These are phyloP conservation scores for Lepeophtheirus nordmannii DNA, from an alignment of 2,888 invertebrate genomes.

Conservation along the genomic window DNA sequence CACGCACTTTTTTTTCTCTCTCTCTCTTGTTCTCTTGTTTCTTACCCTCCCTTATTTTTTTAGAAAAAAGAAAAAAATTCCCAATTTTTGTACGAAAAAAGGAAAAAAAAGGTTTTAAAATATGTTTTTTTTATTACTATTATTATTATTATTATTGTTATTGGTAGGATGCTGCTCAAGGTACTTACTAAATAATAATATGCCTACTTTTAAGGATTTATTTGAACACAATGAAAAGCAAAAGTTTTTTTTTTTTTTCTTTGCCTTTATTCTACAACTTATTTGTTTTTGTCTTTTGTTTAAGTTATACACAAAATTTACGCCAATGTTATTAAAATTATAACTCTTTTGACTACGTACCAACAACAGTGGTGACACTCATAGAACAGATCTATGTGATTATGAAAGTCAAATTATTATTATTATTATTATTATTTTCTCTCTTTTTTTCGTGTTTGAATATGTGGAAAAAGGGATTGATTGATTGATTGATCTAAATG, in stretches of 20 bases:
- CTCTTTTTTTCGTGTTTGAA: constrained; percentile 4
- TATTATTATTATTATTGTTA: neutral
- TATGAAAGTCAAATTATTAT: neutral
- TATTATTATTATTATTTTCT: neutral
- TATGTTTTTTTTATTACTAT: no score
- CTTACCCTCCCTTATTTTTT: neutral
- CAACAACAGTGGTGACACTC: neutral
- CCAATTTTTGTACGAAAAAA: neutral
- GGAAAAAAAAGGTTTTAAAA: neutral
- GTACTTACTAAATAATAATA: neutral
- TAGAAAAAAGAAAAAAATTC: neutral
- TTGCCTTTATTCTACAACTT: neutral
- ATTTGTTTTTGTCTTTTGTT: neutral
- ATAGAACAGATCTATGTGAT: no score
- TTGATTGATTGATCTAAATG: no score
- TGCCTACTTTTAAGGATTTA: neutral
- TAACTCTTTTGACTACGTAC: neutral
- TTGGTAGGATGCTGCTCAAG: neutral
- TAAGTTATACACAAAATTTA: neutral
- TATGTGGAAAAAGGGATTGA: neutral
- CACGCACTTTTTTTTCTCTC: neutral
- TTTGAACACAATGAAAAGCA: neutral
- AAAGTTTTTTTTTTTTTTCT: neutral
- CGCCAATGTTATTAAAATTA: neutral
- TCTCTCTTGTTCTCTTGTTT: neutral